These are phyloP conservation scores for Psylliodes chrysocephalus DNA, from an alignment of 2,888 invertebrate species.

Conservation along the genomic window DNA sequence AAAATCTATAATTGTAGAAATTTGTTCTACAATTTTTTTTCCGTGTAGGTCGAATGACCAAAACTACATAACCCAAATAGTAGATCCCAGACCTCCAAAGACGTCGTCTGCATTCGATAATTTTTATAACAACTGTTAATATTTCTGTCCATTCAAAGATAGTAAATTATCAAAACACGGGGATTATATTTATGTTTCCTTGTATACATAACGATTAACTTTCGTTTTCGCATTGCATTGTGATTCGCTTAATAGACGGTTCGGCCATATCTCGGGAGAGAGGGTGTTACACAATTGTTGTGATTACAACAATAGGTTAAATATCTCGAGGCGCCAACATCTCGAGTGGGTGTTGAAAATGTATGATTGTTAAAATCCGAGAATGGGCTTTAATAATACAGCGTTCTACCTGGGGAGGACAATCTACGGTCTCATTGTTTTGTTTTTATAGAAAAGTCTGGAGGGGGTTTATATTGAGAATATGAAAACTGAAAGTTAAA, in stretches of 20 bases:
- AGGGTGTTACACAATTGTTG: slow-evolving; percentile 54
- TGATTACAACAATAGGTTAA: slow-evolving; percentile 59
- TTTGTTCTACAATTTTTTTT: too few species aligned
- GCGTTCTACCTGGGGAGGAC: slow-evolving; percentile 44
- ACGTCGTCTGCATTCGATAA: not conserved
- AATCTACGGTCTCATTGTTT: slow-evolving; percentile 38
- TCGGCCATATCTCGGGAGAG: slow-evolving; percentile 40
- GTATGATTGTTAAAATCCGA: slow-evolving; percentile 56
- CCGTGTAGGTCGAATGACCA: too few species aligned
- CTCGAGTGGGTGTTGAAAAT: slow-evolving; percentile 54
- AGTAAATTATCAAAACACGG: slow-evolving; percentile 21
- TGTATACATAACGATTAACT: slow-evolving; percentile 30
- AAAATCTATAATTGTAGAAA: too few species aligned
- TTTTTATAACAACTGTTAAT: slow-evolving; percentile 7
- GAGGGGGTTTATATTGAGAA: not conserved
- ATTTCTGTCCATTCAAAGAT: slow-evolving; percentile 16
- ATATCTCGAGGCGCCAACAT: slow-evolving; percentile 56
- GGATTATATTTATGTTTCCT: slow-evolving; percentile 24
- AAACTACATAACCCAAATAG: too few species aligned
- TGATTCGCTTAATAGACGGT: slow-evolving; percentile 50
- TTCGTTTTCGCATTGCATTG: slow-evolving; percentile 37
- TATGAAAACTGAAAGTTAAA: not conserved
- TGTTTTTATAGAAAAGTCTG: slow-evolving; percentile 14
- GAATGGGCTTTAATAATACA: slow-evolving; percentile 51
- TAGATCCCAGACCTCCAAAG: slow-evolving; percentile 17